Conservation (phyloP, 2,888 invertebrate genomes). For the Lasioglossum calceatum region DNA sequence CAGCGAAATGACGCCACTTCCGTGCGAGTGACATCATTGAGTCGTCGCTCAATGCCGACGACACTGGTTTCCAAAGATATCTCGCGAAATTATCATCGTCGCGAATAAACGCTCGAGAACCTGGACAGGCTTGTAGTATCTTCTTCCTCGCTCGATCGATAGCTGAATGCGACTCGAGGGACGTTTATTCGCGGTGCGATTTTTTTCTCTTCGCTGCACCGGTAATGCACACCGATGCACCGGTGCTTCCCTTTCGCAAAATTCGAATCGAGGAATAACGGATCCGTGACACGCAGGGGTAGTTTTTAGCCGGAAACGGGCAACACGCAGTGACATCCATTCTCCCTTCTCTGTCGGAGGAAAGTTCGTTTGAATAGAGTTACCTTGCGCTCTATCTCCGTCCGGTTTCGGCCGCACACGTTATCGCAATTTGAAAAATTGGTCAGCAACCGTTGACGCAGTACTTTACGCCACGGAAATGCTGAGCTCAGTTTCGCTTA, state of each 20-base stretch:
- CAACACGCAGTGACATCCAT: conserved; percentile 27
- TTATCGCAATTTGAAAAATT: conserved; percentile 53
- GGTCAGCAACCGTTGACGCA: conserved; percentile 24
- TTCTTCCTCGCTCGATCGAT: not conserved
- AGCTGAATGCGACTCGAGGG: not conserved
- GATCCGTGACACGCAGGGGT: conserved; percentile 18
- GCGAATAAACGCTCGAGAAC: not conserved
- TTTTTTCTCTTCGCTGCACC: not conserved
- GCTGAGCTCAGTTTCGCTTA: too few species aligned
- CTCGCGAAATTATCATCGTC: conserved; percentile 2
- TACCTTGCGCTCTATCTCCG: conserved; percentile 34
- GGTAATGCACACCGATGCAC: not conserved
- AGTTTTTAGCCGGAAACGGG: conserved; percentile 35
- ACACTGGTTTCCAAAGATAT: conserved; percentile 11
- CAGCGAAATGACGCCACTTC: conserved; percentile 73
- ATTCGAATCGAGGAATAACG: not conserved
- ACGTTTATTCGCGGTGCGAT: not conserved
- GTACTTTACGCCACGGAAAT: not conserved
- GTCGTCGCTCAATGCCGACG: conserved; percentile 67
- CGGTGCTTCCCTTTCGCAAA: not conserved
- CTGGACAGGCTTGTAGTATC: not conserved
- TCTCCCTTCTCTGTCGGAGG: conserved; percentile 25
- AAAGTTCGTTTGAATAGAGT: conserved; percentile 39
- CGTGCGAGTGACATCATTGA: conserved; percentile 68
- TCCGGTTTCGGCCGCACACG: conserved; percentile 17